A percentile compares a stretch with the other conserved stretches of the same genome.
These are phyloP conservation scores for Drosophila cardini DNA, from an alignment of 1,140 invertebrate species.

Conservation along the genomic window DNA sequence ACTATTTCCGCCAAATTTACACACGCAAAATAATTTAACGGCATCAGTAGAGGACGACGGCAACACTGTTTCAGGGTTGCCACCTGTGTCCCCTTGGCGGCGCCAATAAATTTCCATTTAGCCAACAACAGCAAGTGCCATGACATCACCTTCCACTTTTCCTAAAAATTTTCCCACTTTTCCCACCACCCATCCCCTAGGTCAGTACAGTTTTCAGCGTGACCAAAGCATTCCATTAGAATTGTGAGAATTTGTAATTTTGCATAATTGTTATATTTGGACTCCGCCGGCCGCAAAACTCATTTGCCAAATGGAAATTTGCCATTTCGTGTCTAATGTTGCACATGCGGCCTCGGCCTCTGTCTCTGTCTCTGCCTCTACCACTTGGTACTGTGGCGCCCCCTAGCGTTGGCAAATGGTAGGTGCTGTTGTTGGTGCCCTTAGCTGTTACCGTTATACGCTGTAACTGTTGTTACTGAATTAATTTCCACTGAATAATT, in stretches of 20 bases:
- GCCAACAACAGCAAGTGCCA: slow-evolving; percentile 34
- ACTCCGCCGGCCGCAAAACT: slow-evolving; percentile 82
- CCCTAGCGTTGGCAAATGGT: slow-evolving; percentile 16
- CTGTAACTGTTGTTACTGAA: slow-evolving; percentile 76
- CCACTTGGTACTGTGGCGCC: slow-evolving; percentile 61
- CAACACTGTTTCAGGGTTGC: slow-evolving; percentile 32
- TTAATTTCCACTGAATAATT: slow-evolving; percentile 84
- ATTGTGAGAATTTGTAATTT: slow-evolving; percentile 84
- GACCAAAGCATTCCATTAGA: slow-evolving; percentile 76
- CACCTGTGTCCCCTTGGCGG: slow-evolving; percentile 55
- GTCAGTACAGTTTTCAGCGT: slow-evolving; percentile 4
- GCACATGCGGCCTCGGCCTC: slow-evolving; percentile 61
- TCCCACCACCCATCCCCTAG: no score
- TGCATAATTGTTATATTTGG: slow-evolving; percentile 84
- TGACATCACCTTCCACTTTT: background rate
- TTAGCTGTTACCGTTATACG: slow-evolving; percentile 29
- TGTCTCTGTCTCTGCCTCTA: background rate
- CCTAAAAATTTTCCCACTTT: background rate
- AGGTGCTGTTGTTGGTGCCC: background rate
- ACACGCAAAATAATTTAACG: slow-evolving; percentile 83
- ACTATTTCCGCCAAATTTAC: slow-evolving; percentile 83
- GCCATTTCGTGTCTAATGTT: slow-evolving; percentile 83
- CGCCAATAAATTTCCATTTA: slow-evolving; percentile 83
- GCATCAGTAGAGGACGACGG: slow-evolving; percentile 22
- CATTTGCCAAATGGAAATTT: slow-evolving; percentile 84